These are phyloP conservation scores for Acinonyx jubatus DNA, from an alignment of 2,113 vertebrate genomes.

Conservation along the genomic window DNA sequence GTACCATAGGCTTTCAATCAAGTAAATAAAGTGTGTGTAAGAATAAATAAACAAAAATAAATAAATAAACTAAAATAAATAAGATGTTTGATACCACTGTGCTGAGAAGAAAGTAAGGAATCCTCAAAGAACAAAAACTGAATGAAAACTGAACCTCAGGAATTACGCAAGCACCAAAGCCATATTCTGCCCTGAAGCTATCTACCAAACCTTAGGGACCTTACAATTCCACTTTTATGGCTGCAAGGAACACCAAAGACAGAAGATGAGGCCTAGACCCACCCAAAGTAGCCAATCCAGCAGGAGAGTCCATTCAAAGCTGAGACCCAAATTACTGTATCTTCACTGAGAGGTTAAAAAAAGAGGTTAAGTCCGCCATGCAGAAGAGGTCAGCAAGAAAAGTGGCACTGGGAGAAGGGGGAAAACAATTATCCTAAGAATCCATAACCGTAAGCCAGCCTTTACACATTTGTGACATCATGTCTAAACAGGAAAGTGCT, in stretches of 20 bases:
- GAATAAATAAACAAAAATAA: not conserved
- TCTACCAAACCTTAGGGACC: not conserved
- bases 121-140: not conserved
- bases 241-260: not conserved
- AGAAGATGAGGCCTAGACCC: not conserved
- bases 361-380: not conserved
- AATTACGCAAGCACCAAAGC: not conserved
- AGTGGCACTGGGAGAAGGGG: not conserved
- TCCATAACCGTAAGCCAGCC: not conserved
- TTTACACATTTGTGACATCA: not conserved
- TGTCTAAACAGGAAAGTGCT: not conserved
- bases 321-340: not conserved
- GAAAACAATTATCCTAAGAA: not conserved
- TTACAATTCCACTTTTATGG: not conserved
- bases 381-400: not conserved
- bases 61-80: not conserved
- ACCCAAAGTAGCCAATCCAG: not conserved
- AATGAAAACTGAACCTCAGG: not conserved
- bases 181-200: not conserved
- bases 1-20: not conserved
- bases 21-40: slow-evolving; percentile 20
- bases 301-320: not conserved
- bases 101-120: not conserved
- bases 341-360: not conserved
- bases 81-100: not conserved